A percentile compares a stretch with the other conserved stretches of the same genome.
Conservation (phyloP, 1,140 invertebrate species). For the Temnothorax nylanderi region DNA sequence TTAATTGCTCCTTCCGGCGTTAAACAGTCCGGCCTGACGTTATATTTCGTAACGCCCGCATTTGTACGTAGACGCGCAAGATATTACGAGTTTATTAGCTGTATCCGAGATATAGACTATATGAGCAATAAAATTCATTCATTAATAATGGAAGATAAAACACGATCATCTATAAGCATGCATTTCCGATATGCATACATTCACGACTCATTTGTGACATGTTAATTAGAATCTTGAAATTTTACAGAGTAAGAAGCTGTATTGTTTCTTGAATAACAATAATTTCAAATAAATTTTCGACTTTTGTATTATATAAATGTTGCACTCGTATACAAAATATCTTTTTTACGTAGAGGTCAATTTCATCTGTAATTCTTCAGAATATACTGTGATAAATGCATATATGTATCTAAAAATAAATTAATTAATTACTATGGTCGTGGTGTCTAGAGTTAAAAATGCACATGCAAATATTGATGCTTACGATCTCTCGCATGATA, state of each 20-base stretch:
- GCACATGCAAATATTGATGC: not conserved
- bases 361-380: not conserved
- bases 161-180: not conserved
- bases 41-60: slow-evolving; percentile 1
- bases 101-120: not conserved
- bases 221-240: not conserved
- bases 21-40: slow-evolving; percentile 33
- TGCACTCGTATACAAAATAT: not conserved
- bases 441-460: not conserved
- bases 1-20: slow-evolving; percentile 53
- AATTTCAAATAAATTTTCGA: not conserved
- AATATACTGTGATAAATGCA: not conserved
- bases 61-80: not conserved
- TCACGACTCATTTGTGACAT: not conserved
- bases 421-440: not conserved
- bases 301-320: not conserved
- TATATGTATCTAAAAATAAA: not conserved
- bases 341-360: not conserved
- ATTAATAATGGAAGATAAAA: not conserved
- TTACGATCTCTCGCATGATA: not conserved
- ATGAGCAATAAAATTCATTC: not conserved
- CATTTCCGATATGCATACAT: not conserved
- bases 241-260: not conserved
- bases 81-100: not conserved
- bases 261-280: not conserved